Evolutionary conservation across 2,797 vertebrate genomes (phyloP).

Genomic region (Myotis vivesi): DNA sequence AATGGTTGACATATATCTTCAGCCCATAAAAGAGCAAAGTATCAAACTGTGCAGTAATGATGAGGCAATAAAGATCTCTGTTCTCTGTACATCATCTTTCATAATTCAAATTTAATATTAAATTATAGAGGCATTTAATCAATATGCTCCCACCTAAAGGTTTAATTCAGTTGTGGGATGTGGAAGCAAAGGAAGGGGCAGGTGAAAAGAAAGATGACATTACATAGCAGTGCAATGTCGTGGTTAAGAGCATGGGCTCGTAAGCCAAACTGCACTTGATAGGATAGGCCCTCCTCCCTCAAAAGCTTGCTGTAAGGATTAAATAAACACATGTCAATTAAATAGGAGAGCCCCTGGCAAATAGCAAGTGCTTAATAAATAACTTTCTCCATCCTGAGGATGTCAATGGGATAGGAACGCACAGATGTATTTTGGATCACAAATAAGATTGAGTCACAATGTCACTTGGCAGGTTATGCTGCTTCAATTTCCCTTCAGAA

Average conservation of each 20-base stretch:
- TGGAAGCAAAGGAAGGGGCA: background rate
- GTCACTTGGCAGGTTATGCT: background rate
- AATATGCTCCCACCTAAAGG: background rate
- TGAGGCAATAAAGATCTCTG: background rate
- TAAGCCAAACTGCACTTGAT: background rate
- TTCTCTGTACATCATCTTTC: background rate
- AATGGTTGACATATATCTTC: background rate
- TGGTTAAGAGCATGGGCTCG: background rate
- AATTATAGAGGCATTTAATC: background rate
- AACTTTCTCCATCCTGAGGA: background rate
- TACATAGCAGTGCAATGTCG: background rate
- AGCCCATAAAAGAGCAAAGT: background rate
- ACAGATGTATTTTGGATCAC: background rate
- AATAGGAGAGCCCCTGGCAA: background rate
- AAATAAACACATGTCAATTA: background rate
- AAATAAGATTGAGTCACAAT: conserved; percentile 7
- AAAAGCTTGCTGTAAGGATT: background rate
- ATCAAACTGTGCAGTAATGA: background rate
- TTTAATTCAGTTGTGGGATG: background rate
- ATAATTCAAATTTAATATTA: background rate
- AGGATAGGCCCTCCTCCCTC: background rate
- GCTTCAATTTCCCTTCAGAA: background rate
- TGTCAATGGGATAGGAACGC: background rate
- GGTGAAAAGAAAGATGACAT: background rate
- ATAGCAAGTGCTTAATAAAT: background rate